phyloP scores from a whole-genome alignment of 2,888 invertebrate species.

The Mythimna ferrago region DNA sequence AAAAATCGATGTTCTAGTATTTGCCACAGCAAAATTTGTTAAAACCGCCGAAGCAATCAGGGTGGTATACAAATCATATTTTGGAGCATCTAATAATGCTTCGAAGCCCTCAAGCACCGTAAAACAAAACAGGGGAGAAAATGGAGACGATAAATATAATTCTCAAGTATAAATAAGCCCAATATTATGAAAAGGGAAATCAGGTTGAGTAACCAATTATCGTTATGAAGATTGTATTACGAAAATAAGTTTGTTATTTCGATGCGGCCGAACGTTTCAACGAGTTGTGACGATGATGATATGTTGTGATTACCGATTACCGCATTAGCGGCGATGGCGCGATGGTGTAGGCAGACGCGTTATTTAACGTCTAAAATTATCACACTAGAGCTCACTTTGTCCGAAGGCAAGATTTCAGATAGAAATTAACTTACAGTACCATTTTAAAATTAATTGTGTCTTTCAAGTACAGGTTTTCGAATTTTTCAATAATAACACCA shows the following conservation, averaged over 20 bases:
- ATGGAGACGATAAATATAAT: constrained; percentile 41
- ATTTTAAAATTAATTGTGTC: no score
- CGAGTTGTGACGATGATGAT: constrained; percentile 22
- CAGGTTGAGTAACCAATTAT: constrained; percentile 38
- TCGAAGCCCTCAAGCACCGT: background rate
- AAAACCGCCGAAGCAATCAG: constrained; percentile 10
- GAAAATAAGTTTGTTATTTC: constrained; percentile 47
- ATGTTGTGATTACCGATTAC: constrained; percentile 45
- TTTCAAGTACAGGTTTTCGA: background rate
- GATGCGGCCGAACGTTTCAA: constrained; percentile 30
- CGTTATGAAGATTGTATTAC: constrained; percentile 40
- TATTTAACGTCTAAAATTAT: constrained; percentile 38
- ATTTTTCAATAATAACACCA: no score
- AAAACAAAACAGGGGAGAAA: constrained; percentile 28
- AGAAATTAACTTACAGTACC: background rate
- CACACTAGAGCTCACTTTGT: constrained; percentile 4
- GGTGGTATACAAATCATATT: constrained; percentile 23
- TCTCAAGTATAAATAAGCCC: constrained; percentile 33
- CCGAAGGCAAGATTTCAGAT: background rate
- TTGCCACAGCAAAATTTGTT: background rate
- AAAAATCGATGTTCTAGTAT: constrained; percentile 23
- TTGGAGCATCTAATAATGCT: background rate
- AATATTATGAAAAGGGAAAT: constrained; percentile 46
- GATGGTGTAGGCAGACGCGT: constrained; percentile 24
- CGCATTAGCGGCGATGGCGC: constrained; percentile 27